Base-by-base conservation (phyloP, 2,888 invertebrate genomes). In the Coremacera marginata region DNA sequence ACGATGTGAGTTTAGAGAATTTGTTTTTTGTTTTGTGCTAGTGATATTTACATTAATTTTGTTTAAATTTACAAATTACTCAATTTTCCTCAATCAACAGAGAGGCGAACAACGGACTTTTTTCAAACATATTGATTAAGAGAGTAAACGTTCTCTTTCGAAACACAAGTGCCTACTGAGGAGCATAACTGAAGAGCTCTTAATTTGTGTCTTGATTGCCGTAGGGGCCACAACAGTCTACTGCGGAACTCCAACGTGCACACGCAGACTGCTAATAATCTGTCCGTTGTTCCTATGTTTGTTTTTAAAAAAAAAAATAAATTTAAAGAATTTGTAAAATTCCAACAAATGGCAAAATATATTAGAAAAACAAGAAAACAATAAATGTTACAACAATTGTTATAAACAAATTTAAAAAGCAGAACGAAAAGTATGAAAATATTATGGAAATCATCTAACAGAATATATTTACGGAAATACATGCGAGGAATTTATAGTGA, bases 191-290 rank as follows among this genome's bases (percentile, higher is more conserved):
- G 25, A 60, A 37, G 67, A 44, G 22, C 67, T 67, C 44, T 25
- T 22, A 37, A 25, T 19, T 67, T 67, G 67, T 22, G 49, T 19
- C 67, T 67, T 51, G 68, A 27, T 27, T 49, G 19, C 51, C 49
- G 11, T 25, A 5, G 31, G n/a, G 37, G 22, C 49, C 16, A 31
- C 19, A 22, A 14, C 73, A 74, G 73, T 74, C 73, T n/a, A 31
- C n/a, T 63, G 73, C 73, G 74, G 52, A 67, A 37, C 74, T 51
- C 55, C 52, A 44, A 74, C 65, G 65, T 62, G 62, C 49, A 74
- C 52, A 65, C 49, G 73, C 67, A 67, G 67, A 63, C 65, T n/a
- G n/a, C 14, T 34, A 73, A 22, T n/a, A n/a, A 49, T 31, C 9
- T 3, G 60, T n/a, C 60, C 11, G n/a, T 72, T n/a, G 49, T 51